Base-by-base conservation (phyloP, 2,797 vertebrate genomes). In the Aphelocoma californica region DNA sequence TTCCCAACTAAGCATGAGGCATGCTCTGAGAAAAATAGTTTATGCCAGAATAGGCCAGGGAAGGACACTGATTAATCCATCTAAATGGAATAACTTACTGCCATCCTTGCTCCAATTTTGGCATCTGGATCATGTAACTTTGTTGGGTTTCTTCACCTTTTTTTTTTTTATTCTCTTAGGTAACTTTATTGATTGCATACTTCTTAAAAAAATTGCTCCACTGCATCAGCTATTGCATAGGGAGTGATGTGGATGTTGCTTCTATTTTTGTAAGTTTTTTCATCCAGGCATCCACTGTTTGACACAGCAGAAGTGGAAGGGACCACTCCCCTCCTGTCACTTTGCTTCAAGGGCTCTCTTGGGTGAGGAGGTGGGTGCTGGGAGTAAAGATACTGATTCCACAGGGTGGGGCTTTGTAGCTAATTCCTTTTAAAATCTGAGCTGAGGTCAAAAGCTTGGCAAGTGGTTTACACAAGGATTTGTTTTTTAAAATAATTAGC, bases 61-160 rank as follows among this genome's bases (percentile, higher is more conserved):
- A 42, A 75, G 82, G 87, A 93, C 73, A 69, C 60, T 69, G 78
- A 74, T 89, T 83, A 92, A 93, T 93, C 71, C 45, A 34, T 89
- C 83, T 60, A 84, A 88, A 66, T 54, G 80, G 57, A 81, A 42
- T 70, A 60, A 75, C 32, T 90, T 74, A 14, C 38, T 95, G 70
- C 78, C 66, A 87, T 0, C 56, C 80, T 75, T 40, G 57, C 75
- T 87, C 45, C 83, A 92, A 4, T 47, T 95, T 94, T 90, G 78
- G 75, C 64, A 65, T 73, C 65, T 87, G 47, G 32, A 80, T 84
- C 73, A 7, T 66, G 45, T 86, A 70, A 61, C 93, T 82, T 77
- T 84, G n/a, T 75, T 83, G 17, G 17, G 2, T 53, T 89, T 92
- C 88, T 78, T 19, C 40, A 18, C 53, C 5, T 11, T 66, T 5